Evolutionary conservation across 2,797 vertebrate genomes (phyloP).

Genomic region (Odontamblyopus rebecca): DNA sequence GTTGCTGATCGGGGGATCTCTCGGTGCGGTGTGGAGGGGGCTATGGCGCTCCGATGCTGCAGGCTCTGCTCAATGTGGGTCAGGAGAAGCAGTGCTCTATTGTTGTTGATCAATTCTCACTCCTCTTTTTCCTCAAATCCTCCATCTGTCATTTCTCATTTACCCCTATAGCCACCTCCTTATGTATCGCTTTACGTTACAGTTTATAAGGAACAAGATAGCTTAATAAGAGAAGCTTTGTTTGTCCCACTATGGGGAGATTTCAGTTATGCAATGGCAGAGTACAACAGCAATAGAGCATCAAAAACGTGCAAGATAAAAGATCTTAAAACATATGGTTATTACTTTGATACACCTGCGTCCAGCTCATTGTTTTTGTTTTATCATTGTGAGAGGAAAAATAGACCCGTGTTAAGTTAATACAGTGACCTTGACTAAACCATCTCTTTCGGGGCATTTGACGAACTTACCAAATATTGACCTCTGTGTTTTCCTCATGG

Average conservation of each 20-base stretch:
- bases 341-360: constrained; percentile 42
- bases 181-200: constrained; percentile 39
- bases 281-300: background rate
- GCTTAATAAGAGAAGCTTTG: background rate
- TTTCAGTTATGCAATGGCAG: background rate
- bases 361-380: constrained; percentile 37
- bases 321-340: background rate
- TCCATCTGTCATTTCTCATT: constrained; percentile 23
- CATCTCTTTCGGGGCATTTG: constrained; percentile 32
- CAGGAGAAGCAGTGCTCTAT: constrained; percentile 72
- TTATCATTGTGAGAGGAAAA: constrained; percentile 38
- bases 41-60: constrained; percentile 72
- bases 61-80: constrained; percentile 80
- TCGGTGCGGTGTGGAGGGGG: constrained; percentile 66
- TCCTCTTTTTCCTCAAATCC: constrained; percentile 32
- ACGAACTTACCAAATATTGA: constrained; percentile 50
- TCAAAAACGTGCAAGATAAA: background rate
- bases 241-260: background rate
- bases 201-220: constrained; percentile 10
- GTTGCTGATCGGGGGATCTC: constrained; percentile 58
- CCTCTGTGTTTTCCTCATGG: constrained; percentile 19
- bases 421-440: constrained; percentile 67
- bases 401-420: constrained; percentile 28
- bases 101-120: constrained; percentile 24
- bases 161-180: constrained; percentile 27